Percentiles rank a stretch among this genome's conserved stretches.
These are phyloP conservation scores for Pocota personata DNA, from an alignment of 2,888 invertebrate species.

Conservation along the genomic window DNA sequence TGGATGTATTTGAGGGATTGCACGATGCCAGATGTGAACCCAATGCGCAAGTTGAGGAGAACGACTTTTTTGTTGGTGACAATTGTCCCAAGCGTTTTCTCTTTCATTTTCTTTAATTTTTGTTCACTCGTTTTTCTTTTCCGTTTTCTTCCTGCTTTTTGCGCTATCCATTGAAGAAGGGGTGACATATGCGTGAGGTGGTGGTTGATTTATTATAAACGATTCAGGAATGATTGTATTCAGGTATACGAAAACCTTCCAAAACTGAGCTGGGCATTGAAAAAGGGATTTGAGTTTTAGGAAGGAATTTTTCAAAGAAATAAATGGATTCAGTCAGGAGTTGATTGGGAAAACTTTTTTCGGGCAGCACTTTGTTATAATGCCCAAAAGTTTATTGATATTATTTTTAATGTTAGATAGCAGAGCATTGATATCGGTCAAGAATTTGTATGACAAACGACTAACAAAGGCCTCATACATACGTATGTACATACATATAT, in stretches of 20 bases:
- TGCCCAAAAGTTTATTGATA: neutral
- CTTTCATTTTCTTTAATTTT: neutral
- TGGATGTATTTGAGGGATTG: neutral
- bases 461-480: too few species aligned
- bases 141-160: neutral
- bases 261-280: neutral
- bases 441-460: neutral
- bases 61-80: slow-evolving; percentile 31
- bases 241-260: slow-evolving; percentile 28
- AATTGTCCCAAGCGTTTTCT: slow-evolving; percentile 26
- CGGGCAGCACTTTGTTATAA: neutral
- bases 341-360: slow-evolving; percentile 17
- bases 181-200: slow-evolving; percentile 44
- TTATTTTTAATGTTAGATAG: neutral
- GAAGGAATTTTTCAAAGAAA: neutral
- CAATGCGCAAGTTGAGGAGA: slow-evolving; percentile 49
- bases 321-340: slow-evolving; percentile 1
- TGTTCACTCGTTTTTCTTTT: neutral
- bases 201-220: slow-evolving; percentile 49
- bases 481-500: too few species aligned
- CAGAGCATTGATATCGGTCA: neutral
- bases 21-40: slow-evolving; percentile 29
- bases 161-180: slow-evolving; percentile 19
- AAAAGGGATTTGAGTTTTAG: neutral
- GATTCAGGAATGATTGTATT: slow-evolving; percentile 34